A percentile compares a stretch with the other conserved stretches of the same genome.
Evolutionary conservation across 1,140 invertebrate genomes (phyloP).

Genomic region (Drosophila melanogaster): DNA sequence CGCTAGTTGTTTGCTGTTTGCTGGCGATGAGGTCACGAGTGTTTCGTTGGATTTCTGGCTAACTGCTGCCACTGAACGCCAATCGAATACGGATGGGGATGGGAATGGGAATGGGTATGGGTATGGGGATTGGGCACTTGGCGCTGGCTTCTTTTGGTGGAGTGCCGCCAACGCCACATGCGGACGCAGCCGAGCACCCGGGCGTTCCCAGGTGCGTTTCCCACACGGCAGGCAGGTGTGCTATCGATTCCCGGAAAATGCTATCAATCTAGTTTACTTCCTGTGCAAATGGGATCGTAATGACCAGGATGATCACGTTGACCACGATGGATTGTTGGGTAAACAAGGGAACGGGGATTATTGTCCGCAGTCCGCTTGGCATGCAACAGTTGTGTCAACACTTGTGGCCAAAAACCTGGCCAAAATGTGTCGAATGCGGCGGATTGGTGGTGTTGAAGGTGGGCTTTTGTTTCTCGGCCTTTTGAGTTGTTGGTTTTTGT

Average conservation of each 20-base stretch:
- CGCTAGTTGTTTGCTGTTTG: slow-evolving; percentile 27
- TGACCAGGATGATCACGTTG: background rate
- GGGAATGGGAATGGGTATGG: background rate
- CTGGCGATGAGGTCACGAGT: slow-evolving; percentile 66
- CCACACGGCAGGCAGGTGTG: background rate
- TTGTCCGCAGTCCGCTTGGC: background rate
- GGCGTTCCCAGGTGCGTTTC: slow-evolving; percentile 37
- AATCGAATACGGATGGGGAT: slow-evolving; percentile 22
- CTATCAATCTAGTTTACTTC: background rate
- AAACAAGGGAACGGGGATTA: slow-evolving; percentile 6
- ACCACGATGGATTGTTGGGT: slow-evolving; percentile 5
- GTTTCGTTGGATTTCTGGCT: background rate
- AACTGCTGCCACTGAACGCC: slow-evolving; percentile 18
- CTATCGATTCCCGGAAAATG: background rate
- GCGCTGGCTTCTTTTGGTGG: slow-evolving; percentile 28
- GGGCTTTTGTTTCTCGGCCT: slow-evolving; percentile 5
- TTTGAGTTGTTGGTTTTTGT: background rate
- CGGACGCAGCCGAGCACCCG: slow-evolving; percentile 47
- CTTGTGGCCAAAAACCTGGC: background rate
- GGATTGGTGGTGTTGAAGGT: background rate
- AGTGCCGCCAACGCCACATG: slow-evolving; percentile 73
- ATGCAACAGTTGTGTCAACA: slow-evolving; percentile 13
- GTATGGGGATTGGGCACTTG: slow-evolving; percentile 7
- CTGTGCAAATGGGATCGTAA: background rate
- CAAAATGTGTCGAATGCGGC: background rate